phyloP scores from a whole-genome alignment of 30 jellyfish, hydroid and myxozoan species.

The Aurelia aurita complex sp. Pacific region DNA sequence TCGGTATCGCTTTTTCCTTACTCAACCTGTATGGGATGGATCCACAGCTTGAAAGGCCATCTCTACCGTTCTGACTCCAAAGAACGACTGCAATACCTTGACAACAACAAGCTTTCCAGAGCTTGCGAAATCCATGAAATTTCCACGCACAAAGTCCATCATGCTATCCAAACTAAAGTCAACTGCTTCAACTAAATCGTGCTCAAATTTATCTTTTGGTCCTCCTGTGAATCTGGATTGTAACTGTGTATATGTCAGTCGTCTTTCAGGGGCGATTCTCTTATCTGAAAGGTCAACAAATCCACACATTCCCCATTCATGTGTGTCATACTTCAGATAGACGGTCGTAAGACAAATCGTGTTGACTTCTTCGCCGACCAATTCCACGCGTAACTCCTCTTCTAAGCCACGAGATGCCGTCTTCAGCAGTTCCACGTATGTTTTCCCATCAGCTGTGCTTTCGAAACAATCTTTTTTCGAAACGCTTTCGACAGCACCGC shows the following conservation, averaged over 20 bases:
- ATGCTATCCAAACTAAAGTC: constrained; percentile 76
- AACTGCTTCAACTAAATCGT: constrained; percentile 75
- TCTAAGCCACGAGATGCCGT: constrained; percentile 86
- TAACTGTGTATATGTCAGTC: constrained; percentile 63
- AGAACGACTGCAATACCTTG: constrained; percentile 78
- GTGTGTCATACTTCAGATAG: constrained; percentile 83
- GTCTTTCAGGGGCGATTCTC: constrained; percentile 81
- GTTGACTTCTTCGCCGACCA: constrained; percentile 70
- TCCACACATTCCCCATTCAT: constrained; percentile 89
- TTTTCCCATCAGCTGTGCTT: constrained; percentile 12
- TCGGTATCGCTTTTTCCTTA: no score
- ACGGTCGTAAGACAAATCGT: constrained; percentile 79
- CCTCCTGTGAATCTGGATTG: constrained; percentile 80
- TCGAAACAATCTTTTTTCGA: constrained; percentile 80
- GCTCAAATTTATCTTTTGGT: constrained; percentile 87
- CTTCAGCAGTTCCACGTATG: constrained; percentile 62
- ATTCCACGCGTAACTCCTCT: constrained; percentile 77
- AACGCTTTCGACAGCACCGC: constrained; percentile 91
- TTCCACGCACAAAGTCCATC: constrained; percentile 73
- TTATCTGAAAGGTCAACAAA: constrained; percentile 69
- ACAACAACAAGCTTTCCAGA: constrained; percentile 90
- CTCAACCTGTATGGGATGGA: background rate
- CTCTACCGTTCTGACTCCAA: constrained; percentile 75
- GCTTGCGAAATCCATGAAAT: constrained; percentile 83
- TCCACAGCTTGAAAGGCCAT: constrained; percentile 63